Evolutionary conservation across 2,113 vertebrate genomes (phyloP).

Genomic region (Opisthocomus hoazin): DNA sequence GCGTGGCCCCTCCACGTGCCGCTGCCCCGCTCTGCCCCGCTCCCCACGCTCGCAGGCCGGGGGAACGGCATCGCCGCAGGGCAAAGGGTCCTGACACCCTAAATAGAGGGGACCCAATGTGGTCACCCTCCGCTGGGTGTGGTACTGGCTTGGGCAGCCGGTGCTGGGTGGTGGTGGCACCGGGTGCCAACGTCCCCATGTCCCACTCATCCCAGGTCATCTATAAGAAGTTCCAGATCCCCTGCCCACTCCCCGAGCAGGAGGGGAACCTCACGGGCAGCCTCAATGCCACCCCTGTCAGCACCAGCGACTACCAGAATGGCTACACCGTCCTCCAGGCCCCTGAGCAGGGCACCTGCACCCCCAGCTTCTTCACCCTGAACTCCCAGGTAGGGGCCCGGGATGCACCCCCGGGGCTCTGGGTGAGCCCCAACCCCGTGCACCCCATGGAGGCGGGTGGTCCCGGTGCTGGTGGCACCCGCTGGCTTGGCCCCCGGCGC

Average conservation of each 20-base stretch:
- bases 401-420: neutral
- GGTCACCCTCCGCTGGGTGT: neutral
- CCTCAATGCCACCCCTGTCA: constrained; percentile 41
- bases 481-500: neutral
- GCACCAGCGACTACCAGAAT: constrained; percentile 64
- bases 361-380: constrained; percentile 83
- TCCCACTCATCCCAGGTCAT: constrained; percentile 77
- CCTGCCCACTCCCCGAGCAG: constrained; percentile 81
- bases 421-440: accelerated
- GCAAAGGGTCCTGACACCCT: too few species aligned
- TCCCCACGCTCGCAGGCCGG: accelerated
- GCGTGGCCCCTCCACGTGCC: neutral
- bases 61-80: accelerated
- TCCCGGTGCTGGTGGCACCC: neutral
- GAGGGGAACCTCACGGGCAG: constrained; percentile 73
- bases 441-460: neutral
- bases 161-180: neutral
- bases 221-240: constrained; percentile 94
- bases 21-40: accelerated
- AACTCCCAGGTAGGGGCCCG: constrained; percentile 84
- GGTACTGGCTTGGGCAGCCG: accelerated
- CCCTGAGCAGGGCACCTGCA: constrained; percentile 57
- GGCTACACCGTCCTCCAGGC: constrained; percentile 48
- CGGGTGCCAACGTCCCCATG: accelerated
- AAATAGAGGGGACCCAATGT: neutral